Evolutionary conservation across 2,113 vertebrate species (phyloP).

Genomic region (Dinomys branickii): DNA sequence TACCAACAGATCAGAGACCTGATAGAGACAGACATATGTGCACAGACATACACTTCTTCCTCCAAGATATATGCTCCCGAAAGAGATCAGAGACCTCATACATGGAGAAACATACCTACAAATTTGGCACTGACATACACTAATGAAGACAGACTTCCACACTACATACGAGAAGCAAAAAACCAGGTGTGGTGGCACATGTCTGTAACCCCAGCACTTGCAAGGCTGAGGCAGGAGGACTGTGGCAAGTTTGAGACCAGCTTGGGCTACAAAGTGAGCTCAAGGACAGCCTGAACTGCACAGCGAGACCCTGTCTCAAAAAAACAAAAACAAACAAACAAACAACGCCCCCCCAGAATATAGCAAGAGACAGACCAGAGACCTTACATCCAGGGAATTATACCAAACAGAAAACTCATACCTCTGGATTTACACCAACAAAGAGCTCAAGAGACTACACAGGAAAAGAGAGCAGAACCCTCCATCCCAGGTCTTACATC

Average conservation of each 20-base stretch:
- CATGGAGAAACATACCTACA: not conserved
- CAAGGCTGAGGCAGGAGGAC: too few species aligned
- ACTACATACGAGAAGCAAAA: not conserved
- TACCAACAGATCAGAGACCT: constrained; percentile 35
- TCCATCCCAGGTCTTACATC: not conserved
- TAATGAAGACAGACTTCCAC: not conserved
- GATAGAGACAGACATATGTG: not conserved
- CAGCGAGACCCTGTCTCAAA: too few species aligned
- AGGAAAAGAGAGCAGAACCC: not conserved
- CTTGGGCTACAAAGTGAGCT: too few species aligned
- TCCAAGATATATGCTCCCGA: not conserved
- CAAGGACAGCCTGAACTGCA: too few species aligned
- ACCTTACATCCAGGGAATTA: not conserved
- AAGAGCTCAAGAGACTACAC: constrained; percentile 30
- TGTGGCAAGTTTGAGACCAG: too few species aligned
- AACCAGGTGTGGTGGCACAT: too few species aligned
- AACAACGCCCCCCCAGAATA: not conserved
- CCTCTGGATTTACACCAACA: not conserved
- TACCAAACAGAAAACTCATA: not conserved
- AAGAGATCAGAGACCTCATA: constrained; percentile 44
- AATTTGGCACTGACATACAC: not conserved
- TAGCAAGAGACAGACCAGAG: not conserved
- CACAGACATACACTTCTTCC: not conserved
- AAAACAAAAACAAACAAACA: too few species aligned
- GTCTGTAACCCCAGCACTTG: too few species aligned